phyloP scores from a whole-genome alignment of 1,140 invertebrate genomes.

The Papilio xuthus region DNA sequence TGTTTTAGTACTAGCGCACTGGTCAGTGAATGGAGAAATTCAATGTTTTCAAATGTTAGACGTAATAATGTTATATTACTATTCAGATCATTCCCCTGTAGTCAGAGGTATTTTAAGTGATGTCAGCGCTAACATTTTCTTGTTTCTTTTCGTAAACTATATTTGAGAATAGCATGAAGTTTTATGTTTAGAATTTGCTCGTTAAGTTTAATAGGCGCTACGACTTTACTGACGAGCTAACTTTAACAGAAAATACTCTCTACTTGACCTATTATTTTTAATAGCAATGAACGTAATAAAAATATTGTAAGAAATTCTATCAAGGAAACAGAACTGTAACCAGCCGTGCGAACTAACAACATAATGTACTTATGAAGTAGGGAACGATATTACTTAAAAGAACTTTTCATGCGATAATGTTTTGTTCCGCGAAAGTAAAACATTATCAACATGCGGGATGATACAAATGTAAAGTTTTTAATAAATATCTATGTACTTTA shows the following conservation, averaged over 20 bases:
- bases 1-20: neutral
- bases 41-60: neutral
- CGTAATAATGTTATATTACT: neutral
- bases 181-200: neutral
- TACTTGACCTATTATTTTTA: too few species aligned
- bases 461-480: too few species aligned
- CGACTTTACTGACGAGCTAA: neutral
- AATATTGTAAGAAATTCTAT: neutral
- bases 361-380: neutral
- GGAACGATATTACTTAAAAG: conserved; percentile 8
- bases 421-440: too few species aligned
- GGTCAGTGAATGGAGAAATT: neutral
- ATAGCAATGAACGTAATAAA: neutral
- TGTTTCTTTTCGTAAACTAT: too few species aligned
- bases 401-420: neutral
- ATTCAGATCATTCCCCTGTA: too few species aligned
- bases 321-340: neutral
- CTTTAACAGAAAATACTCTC: too few species aligned
- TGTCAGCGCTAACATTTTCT: too few species aligned
- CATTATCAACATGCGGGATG: too few species aligned
- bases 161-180: neutral
- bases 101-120: too few species aligned
- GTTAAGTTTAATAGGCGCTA: too few species aligned
- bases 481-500: too few species aligned
- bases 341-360: neutral